Percentiles rank a stretch among this genome's conserved stretches.
Evolutionary conservation across 2,888 invertebrate species (phyloP).

Genomic region (Nemotelus pantherinus): DNA sequence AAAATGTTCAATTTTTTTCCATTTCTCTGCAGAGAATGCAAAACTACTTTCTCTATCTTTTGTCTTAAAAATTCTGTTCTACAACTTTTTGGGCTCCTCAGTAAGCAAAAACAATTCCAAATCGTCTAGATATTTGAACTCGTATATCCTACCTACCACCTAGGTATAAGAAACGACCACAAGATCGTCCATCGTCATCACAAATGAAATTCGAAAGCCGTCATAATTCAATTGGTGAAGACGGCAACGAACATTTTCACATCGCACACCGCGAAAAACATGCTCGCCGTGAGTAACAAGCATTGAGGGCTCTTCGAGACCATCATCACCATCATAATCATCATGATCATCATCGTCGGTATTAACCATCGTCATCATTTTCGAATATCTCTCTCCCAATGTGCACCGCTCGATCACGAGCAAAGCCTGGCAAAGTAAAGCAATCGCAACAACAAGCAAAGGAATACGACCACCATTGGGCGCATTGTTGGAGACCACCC

Average conservation of each 20-base stretch:
- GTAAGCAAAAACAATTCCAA: no score
- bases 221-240: conserved; percentile 33
- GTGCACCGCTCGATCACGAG: not conserved
- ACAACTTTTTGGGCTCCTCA: no score
- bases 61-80: no score
- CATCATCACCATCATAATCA: conserved; percentile 20
- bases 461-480: not conserved
- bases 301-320: conserved; percentile 12
- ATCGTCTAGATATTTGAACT: no score
- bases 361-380: conserved; percentile 26
- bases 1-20: no score
- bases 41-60: no score
- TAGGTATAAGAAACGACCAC: no score
- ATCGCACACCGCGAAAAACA: conserved; percentile 28
- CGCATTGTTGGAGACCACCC: conserved; percentile 26
- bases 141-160: no score
- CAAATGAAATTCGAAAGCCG: conserved; percentile 15
- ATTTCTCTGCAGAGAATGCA: no score
- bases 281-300: conserved; percentile 25
- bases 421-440: no score
- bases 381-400: not conserved
- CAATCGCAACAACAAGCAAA: not conserved
- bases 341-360: conserved; percentile 34
- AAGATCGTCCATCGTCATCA: not conserved
- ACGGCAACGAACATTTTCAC: conserved; percentile 30